Evolutionary conservation across 1,140 invertebrate species (phyloP).

Genomic region (Mycetomoellerius zeteki): DNA sequence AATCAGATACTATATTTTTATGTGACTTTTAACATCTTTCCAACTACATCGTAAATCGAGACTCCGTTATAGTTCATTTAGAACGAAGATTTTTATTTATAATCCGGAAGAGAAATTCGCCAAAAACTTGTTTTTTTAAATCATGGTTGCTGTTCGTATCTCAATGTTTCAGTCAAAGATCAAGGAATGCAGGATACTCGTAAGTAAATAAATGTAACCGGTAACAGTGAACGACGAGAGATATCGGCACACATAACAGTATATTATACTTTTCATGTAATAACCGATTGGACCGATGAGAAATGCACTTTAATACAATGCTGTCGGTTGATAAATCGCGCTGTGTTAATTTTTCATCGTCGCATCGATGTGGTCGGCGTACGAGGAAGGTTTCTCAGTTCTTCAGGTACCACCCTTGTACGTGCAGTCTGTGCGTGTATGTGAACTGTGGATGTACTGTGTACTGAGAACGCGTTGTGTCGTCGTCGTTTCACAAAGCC

Average conservation of each 20-base stretch:
- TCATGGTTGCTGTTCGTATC: not conserved
- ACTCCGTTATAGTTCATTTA: not conserved
- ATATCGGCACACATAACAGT: slow-evolving; percentile 47
- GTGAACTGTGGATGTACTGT: not conserved
- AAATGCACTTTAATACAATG: slow-evolving; percentile 60
- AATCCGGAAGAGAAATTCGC: not conserved
- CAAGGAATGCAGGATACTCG: not conserved
- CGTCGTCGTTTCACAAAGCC: slow-evolving; percentile 70
- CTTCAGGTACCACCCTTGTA: slow-evolving; percentile 12
- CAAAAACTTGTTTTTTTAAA: not conserved
- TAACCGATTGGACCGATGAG: slow-evolving; percentile 39
- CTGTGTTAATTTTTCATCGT: slow-evolving; percentile 52
- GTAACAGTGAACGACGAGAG: not conserved
- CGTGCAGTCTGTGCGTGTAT: not conserved
- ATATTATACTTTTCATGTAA: slow-evolving; percentile 50
- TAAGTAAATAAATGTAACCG: slow-evolving; percentile 49
- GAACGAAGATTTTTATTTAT: slow-evolving; percentile 26
- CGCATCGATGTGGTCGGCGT: not conserved
- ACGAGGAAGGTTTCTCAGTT: slow-evolving; percentile 62
- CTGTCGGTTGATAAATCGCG: slow-evolving; percentile 48
- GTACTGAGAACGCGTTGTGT: not conserved
- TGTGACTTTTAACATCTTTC: not conserved
- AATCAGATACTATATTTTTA: not conserved
- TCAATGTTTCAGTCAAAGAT: not conserved
- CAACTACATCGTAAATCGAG: not conserved